Evolutionary conservation across 2,797 vertebrate genomes (phyloP).

Genomic region (Cryptoblepharus egeriae): DNA sequence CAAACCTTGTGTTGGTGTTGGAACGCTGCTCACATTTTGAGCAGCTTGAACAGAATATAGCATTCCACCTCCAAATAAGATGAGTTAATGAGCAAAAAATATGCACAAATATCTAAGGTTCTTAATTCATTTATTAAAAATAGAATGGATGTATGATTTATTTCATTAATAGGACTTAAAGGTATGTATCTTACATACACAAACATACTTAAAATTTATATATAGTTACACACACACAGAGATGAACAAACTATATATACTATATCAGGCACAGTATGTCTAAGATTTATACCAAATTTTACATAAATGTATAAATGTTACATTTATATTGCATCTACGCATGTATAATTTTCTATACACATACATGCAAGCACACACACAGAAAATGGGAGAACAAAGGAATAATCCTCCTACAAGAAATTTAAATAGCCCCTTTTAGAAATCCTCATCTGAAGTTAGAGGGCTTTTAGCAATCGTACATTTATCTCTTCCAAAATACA

Average conservation of each 20-base stretch:
- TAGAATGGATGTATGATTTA: slow-evolving; percentile 40
- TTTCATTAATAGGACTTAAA: slow-evolving; percentile 8
- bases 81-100: slow-evolving; percentile 24
- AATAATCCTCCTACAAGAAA: slow-evolving; percentile 73
- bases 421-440: slow-evolving; percentile 76
- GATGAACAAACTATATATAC: too few species aligned
- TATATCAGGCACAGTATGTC: not conserved
- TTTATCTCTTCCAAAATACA: slow-evolving; percentile 82
- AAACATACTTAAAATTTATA: not conserved
- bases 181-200: not conserved
- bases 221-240: too few species aligned
- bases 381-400: slow-evolving; percentile 69
- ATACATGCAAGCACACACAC: slow-evolving; percentile 1
- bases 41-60: not conserved
- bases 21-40: not conserved
- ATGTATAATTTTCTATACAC: slow-evolving; percentile 28
- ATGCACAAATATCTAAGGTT: not conserved
- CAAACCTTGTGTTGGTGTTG: not conserved
- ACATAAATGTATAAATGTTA: not conserved
- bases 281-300: slow-evolving; percentile 1
- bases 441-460: slow-evolving; percentile 75
- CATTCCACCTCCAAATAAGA: slow-evolving; percentile 7
- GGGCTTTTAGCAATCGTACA: slow-evolving; percentile 74
- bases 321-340: slow-evolving; percentile 26
- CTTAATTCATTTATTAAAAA: slow-evolving; percentile 36